These are phyloP conservation scores for Empidonax alnorum DNA, from an alignment of 2,113 vertebrate species.

Conservation along the genomic window DNA sequence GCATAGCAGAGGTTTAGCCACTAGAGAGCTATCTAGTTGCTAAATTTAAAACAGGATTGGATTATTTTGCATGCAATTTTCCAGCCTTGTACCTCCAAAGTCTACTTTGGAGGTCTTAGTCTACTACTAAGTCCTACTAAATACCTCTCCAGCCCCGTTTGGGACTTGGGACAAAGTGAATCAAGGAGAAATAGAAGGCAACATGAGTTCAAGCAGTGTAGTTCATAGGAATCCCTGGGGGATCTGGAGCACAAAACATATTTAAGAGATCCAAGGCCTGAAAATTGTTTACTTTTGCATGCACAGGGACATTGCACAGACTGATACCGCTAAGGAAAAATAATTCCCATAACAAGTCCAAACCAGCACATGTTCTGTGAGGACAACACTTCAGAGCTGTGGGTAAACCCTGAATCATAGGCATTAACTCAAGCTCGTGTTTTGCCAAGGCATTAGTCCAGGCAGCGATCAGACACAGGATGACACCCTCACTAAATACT, in stretches of 20 bases:
- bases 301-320: not conserved
- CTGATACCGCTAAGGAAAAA: not conserved
- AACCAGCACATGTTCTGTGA: not conserved
- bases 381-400: not conserved
- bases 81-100: not conserved
- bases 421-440: not conserved
- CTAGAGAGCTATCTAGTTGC: not conserved
- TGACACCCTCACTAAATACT: not conserved
- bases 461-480: not conserved
- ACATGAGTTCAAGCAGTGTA: not conserved
- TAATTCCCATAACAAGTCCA: not conserved
- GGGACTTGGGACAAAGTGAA: not conserved
- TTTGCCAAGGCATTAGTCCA: not conserved
- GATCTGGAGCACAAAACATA: not conserved
- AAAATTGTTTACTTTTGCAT: not conserved
- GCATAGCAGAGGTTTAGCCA: not conserved
- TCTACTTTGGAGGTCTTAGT: not conserved
- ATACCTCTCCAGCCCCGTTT: not conserved
- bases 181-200: not conserved
- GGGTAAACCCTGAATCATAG: not conserved
- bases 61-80: not conserved
- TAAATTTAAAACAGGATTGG: conserved; percentile 20
- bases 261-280: not conserved
- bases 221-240: not conserved
- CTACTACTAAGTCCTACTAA: not conserved